These are phyloP conservation scores for Novumbra hubbsi DNA, from an alignment of 2,797 vertebrate species.

Conservation along the genomic window DNA sequence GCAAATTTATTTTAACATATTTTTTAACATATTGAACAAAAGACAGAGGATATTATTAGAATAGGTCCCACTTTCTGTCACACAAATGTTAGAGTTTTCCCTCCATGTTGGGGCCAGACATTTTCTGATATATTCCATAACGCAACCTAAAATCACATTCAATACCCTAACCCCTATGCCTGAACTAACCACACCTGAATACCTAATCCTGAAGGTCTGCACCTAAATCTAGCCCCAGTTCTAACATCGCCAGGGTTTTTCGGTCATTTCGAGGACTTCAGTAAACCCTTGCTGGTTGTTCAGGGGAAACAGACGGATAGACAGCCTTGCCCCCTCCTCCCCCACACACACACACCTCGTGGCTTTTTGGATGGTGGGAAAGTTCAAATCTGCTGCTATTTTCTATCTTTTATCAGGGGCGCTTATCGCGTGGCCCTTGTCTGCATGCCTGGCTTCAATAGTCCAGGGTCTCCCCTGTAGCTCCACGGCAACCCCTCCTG, in stretches of 20 bases:
- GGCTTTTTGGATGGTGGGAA: conserved; percentile 86
- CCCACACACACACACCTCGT: conserved; percentile 25
- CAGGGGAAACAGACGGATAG: conserved; percentile 50
- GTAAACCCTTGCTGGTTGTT: conserved; percentile 45
- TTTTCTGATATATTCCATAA: too few species aligned
- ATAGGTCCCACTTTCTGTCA: neutral
- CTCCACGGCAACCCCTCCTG: conserved; percentile 57
- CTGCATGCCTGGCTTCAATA: conserved; percentile 82
- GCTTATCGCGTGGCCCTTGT: conserved; percentile 89
- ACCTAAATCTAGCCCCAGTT: too few species aligned
- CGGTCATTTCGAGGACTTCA: neutral
- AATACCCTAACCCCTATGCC: too few species aligned
- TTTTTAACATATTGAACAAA: neutral
- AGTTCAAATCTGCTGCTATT: conserved; percentile 97
- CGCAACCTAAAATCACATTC: too few species aligned
- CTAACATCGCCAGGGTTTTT: too few species aligned
- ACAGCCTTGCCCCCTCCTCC: conserved; percentile 52
- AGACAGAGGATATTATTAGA: neutral
- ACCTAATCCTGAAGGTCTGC: too few species aligned
- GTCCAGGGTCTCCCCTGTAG: conserved; percentile 83
- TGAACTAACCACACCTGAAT: too few species aligned
- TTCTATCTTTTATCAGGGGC: conserved; percentile 86
- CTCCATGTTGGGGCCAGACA: too few species aligned
- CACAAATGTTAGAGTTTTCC: too few species aligned
- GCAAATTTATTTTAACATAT: too few species aligned